Evolutionary conservation across 2,797 vertebrate genomes (phyloP), one percentile per base, ranked within the genome.

Genomic region (Sebastiscus tertius): DNA sequence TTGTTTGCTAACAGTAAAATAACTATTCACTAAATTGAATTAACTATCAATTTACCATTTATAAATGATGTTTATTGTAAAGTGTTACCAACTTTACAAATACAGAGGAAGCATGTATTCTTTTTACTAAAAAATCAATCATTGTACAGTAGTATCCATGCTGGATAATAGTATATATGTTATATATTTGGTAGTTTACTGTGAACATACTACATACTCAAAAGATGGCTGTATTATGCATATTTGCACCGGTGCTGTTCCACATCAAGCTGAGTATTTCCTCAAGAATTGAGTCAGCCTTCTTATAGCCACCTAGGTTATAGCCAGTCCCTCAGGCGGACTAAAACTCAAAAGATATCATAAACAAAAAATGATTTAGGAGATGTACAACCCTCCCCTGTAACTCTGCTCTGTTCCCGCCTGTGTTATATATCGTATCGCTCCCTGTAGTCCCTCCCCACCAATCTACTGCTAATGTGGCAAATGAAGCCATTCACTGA

Each of bases 401-500:
- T 58, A 24, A 46, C 29, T 27, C 18, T 52, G 31, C 39, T 77
- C 31, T 64, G 3, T 29, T 87, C 54, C 14, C 2, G 22, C 36
- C 24, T 39, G 6, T 46, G 39, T 77, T 55, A 22, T 59, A 8
- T 68, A 8, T 68, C 72, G 22, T 2, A 29, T 70, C 18, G 2
- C 60, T 77, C 46, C 24, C 56, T 33, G 33, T n/a, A 5, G 46
- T 66, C 75, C 20, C 64, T 74, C 62, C 64, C 42, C 42, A 14
- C 61, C 70, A 33, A 64, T 71, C 65, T 34, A 39, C 59, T 63
- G 49, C 54, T 87, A 81, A 87, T 84, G 68, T 86, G 84, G 80
- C 87, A 87, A 87, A 87, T 76, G 74, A 80, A 75, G 31, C 66
- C 65, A 80, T 83, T 77, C 66, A 34, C 55, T 20, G 22, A 86